Evolutionary conservation across 2,888 invertebrate species (phyloP), one percentile per base, ranked within the genome.

Genomic region (Hypsopygia costalis): DNA sequence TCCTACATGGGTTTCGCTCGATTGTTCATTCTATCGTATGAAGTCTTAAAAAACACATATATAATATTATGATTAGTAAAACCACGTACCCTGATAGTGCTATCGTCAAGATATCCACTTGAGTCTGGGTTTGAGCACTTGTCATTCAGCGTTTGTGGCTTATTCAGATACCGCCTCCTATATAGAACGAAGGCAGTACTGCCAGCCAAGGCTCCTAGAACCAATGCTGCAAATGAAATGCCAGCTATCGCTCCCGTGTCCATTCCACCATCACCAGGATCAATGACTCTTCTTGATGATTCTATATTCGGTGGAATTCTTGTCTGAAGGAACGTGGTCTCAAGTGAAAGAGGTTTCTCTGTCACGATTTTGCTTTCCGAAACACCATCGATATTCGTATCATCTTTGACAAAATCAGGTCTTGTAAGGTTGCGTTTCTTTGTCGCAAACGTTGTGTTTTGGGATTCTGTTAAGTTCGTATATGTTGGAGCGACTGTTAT

Each of bases 71-170:
- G 16, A 16, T 16, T 16, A 16, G 16, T 3, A 16, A 16, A 16
- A 16, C 16, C 66, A 87, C 92, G 90, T 89, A 95, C 95, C 86
- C 95, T 91, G 74, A 95, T 93, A 66, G 95, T 95, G 75, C 94
- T 95, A 76, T 95, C 96, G 73, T 95, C 95, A 52, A 96, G 93
- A 68, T 96, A 96, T 58, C 95, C 95, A 68, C 94, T 95, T 42
- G 95, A 95, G 69, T 96, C 95, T 6, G 95, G 94, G 75, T 95
- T 95, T 61, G 95, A 95, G 70, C 94, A 94, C 59, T 93, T 93
- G 69, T 94, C 94, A 61, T 93, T 94, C 51, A 95, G 85, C 44
- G 95, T 94, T 81, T 95, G 95, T 6, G 95, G 95, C 66, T 95
- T 94, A 70, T 95, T 95, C 51, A 95, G 86, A 67, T 93, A 94